phyloP scores from a whole-genome alignment of 2,113 vertebrate species.

The Pelmatolapia mariae region DNA sequence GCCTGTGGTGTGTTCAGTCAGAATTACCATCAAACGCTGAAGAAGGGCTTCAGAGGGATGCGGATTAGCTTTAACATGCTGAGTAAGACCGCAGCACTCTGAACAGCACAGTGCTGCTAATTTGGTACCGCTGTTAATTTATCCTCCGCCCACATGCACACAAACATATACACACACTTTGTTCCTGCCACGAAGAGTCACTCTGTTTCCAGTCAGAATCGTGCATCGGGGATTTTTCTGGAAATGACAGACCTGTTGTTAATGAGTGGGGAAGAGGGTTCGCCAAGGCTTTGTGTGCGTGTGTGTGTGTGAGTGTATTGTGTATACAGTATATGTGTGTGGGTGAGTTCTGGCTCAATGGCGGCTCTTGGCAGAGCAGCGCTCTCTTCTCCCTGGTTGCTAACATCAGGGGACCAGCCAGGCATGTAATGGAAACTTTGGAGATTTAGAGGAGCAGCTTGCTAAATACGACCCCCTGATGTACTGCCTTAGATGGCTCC shows the following conservation, averaged over 20 bases:
- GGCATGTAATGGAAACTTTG: conserved; percentile 64
- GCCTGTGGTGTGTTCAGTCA: conserved; percentile 45
- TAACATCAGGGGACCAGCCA: conserved; percentile 55
- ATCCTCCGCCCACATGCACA: conserved; percentile 33
- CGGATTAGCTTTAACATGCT: conserved; percentile 52
- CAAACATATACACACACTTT: conserved; percentile 10
- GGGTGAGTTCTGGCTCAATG: conserved; percentile 42
- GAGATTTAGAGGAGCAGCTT: conserved; percentile 55
- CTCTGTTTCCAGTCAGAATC: conserved; percentile 29
- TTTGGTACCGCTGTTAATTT: conserved; percentile 53
- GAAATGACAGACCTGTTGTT: conserved; percentile 52
- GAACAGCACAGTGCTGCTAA: conserved; percentile 44
- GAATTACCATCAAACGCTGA: conserved; percentile 48
- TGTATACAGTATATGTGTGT: conserved; percentile 20
- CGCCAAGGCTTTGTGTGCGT: conserved; percentile 27
- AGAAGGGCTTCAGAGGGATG: conserved; percentile 21
- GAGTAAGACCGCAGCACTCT: conserved; percentile 41
- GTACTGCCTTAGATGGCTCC: conserved; percentile 33
- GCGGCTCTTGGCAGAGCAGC: conserved; percentile 39
- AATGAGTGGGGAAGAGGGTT: conserved; percentile 22
- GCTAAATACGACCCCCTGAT: conserved; percentile 46
- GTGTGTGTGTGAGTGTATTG: not conserved
- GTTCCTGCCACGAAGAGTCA: conserved; percentile 8
- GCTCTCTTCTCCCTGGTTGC: conserved; percentile 35
- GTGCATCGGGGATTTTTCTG: conserved; percentile 40